Conservation (phyloP, 1,140 invertebrate genomes). For the Phocides pigmalion region DNA sequence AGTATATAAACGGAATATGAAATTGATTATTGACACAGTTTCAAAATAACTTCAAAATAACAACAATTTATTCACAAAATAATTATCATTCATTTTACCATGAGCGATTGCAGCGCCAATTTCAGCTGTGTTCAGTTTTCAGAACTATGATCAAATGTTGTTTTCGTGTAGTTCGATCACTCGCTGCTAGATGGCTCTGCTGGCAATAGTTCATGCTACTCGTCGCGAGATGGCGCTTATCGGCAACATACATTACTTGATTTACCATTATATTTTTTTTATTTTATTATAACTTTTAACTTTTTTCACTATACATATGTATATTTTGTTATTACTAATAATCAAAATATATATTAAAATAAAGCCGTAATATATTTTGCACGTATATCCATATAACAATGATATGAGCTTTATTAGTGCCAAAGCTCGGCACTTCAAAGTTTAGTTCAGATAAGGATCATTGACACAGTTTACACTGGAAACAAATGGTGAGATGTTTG, state of each 20-base stretch:
- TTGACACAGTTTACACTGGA: conserved; percentile 13
- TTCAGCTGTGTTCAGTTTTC: neutral
- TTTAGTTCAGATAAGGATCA: conserved; percentile 18
- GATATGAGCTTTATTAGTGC: conserved; percentile 5
- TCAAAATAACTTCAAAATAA: too few species aligned
- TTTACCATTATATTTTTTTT: too few species aligned
- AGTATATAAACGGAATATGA: too few species aligned
- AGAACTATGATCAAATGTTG: neutral
- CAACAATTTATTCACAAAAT: too few species aligned
- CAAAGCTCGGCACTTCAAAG: neutral
- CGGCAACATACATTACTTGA: neutral
- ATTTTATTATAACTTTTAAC: neutral
- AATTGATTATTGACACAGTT: too few species aligned
- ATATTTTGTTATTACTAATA: too few species aligned
- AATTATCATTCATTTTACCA: too few species aligned
- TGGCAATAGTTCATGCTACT: neutral
- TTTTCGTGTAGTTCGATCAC: neutral
- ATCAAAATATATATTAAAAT: neutral
- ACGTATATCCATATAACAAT: neutral
- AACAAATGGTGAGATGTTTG: conserved; percentile 1
- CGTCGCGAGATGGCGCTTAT: conserved; percentile 5
- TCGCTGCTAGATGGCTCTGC: neutral
- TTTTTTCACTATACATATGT: too few species aligned
- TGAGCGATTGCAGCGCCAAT: neutral
- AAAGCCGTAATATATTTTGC: neutral